Evolutionary conservation across 2,888 invertebrate genomes (phyloP), one percentile per base, ranked within the genome.

Genomic region (Spisula subtruncata): DNA sequence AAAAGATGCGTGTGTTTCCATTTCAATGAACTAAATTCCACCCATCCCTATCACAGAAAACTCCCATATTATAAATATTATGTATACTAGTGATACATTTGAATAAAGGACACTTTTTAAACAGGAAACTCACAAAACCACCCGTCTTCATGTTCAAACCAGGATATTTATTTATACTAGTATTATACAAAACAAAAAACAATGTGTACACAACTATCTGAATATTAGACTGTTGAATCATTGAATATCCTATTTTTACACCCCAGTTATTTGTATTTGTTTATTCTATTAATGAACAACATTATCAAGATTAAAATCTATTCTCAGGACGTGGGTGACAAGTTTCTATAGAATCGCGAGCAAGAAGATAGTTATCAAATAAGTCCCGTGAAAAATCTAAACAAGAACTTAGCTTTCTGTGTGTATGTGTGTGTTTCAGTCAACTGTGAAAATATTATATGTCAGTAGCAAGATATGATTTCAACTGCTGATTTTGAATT

Each of bases 221-320:
- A 66, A 25, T 66, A 10, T n/a, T 32, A 75, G 32, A n/a, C 16
- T 20, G 18, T 80, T 80, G 80, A 85, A 54, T 85, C 54, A 80
- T 80, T 32, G 80, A 80, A 41, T 35, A 25, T 29, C 48, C 80
- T 18, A 71, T 87, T 87, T 66, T 88, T 81, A 83, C 83, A 71
- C 83, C 48, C 29, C 32, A 60, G 20, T 60, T 56, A 41, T 48
- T 75, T 75, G 80, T n/a, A 60, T 88, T 80, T 88, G 83, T 83
- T 88, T 84, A 84, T 84, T 88, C 83, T 88, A 84, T 88, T 88
- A 88, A 83, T 83, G 46, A 79, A 80, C 84, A 20, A n/a, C 35
- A 41, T 82, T 89, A 89, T 89, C 88, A 29, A 12, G 60, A 18
- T 32, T n/a, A 41, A 54, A 71, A 87, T 87, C 87, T 87, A 56